These are phyloP conservation scores for Pipistrellus pipistrellus DNA, from an alignment of 2,797 vertebrate genomes.

Conservation along the genomic window DNA sequence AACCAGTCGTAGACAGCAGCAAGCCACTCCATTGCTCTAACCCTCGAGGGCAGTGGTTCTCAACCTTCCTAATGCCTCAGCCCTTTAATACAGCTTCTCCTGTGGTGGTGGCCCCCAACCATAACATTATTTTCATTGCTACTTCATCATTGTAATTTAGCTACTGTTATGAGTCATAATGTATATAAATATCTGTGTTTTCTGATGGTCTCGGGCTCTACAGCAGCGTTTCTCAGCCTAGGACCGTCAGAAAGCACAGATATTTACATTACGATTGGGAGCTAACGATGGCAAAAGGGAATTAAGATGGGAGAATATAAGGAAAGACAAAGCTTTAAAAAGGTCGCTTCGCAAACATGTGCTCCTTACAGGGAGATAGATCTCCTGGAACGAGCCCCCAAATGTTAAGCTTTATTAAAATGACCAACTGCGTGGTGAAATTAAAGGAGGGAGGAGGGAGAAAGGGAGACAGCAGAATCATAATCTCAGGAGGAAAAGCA, in stretches of 20 bases:
- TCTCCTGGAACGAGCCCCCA: background rate
- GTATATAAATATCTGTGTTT: too few relatives aligned
- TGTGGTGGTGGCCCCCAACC: too few relatives aligned
- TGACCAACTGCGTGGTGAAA: background rate
- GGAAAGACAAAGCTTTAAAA: background rate
- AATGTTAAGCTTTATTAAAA: slow-evolving; percentile 26
- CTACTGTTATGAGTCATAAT: too few relatives aligned
- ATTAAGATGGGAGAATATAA: background rate
- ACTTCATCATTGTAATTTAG: too few relatives aligned
- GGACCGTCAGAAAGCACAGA: too few relatives aligned
- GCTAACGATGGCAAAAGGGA: background rate
- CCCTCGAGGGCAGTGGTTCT: background rate
- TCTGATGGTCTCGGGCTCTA: too few relatives aligned
- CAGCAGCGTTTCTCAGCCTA: too few relatives aligned
- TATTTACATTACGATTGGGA: too few relatives aligned
- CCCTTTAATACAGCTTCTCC: too few relatives aligned
- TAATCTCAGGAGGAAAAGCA: background rate
- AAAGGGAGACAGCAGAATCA: background rate
- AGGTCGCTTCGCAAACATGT: background rate
- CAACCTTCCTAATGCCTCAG: too few relatives aligned
- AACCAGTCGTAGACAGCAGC: background rate
- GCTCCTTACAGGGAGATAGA: background rate
- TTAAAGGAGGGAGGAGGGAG: background rate
- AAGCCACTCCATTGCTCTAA: background rate
- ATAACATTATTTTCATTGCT: too few relatives aligned